phyloP scores from a whole-genome alignment of 2,113 vertebrate genomes.

The Gyps fulvus region DNA sequence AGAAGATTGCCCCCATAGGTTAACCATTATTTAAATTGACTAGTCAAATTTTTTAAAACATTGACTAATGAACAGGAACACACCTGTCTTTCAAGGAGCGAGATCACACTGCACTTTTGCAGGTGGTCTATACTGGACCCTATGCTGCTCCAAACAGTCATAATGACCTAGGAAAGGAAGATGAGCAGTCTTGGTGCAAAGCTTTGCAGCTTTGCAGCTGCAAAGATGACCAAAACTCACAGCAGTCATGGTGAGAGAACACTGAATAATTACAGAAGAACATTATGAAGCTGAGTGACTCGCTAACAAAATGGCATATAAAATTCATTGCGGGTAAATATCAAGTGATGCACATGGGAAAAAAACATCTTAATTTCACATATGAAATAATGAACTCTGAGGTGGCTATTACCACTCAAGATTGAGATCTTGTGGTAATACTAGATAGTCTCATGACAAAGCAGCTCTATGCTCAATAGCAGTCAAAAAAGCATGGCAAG shows the following conservation, averaged over 20 bases:
- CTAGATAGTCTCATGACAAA: not conserved
- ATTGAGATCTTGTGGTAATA: not conserved
- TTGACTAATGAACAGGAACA: not conserved
- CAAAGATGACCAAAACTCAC: no score
- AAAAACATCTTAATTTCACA: not conserved
- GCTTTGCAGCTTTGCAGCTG: no score
- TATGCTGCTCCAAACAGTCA: not conserved
- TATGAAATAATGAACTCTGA: not conserved
- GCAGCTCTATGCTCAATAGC: not conserved
- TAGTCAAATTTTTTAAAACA: not conserved
- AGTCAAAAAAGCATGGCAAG: not conserved
- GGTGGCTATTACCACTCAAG: not conserved
- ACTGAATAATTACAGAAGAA: not conserved
- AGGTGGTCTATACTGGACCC: not conserved
- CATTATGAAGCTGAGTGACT: not conserved
- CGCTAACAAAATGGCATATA: not conserved
- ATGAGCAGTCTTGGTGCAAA: not conserved
- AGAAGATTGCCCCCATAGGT: not conserved
- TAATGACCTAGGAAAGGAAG: not conserved
- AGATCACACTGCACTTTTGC: not conserved
- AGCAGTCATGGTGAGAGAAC: not conserved
- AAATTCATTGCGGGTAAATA: not conserved
- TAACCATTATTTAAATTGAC: not conserved
- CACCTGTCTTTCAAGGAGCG: not conserved
- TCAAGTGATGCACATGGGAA: not conserved